Conservation (phyloP, 2,113 vertebrate species). For the Peromyscus californicus region DNA sequence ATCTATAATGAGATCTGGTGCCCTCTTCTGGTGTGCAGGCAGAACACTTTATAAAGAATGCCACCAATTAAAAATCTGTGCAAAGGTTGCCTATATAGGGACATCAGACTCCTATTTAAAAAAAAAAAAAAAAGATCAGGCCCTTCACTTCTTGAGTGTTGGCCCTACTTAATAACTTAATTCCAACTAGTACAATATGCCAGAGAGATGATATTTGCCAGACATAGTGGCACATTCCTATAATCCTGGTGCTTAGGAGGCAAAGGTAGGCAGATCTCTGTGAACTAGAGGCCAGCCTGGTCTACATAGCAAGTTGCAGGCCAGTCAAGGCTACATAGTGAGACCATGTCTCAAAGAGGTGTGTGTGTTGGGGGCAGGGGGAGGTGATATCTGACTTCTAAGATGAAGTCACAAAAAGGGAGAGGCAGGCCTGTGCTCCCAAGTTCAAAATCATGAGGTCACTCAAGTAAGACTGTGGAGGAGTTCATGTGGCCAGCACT, state of each 20-base stretch:
- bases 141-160: neutral
- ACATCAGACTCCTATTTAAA: no score
- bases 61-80: no score
- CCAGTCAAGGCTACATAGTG: neutral
- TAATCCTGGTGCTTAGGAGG: neutral
- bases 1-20: no score
- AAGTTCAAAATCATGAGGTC: neutral
- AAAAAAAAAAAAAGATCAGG: no score
- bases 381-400: neutral
- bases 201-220: neutral
- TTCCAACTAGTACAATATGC: conserved; percentile 30
- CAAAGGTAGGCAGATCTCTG: neutral
- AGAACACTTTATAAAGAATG: no score
- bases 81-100: no score
- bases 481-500: neutral
- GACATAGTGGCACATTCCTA: neutral
- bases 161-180: conserved; percentile 17
- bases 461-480: neutral
- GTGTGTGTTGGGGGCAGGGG: neutral
- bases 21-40: no score
- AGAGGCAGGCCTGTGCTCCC: neutral
- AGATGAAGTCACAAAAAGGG: neutral
- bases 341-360: neutral
- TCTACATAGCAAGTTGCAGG: neutral
- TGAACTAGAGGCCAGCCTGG: neutral